Evolutionary conservation across 2,797 vertebrate genomes (phyloP).

Genomic region (Tarsius wallacei): DNA sequence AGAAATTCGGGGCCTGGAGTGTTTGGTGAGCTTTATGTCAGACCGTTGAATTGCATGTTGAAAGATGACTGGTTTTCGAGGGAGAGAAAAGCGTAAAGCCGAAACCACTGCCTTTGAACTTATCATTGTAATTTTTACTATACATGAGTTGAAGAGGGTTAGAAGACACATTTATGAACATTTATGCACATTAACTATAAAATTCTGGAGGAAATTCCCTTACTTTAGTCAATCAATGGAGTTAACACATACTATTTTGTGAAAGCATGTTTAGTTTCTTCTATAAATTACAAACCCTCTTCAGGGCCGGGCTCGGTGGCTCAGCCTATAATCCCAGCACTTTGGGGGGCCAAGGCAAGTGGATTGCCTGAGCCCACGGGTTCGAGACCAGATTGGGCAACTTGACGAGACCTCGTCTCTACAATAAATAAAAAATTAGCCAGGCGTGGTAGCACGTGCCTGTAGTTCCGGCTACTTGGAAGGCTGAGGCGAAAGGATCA

Average conservation of each 20-base stretch:
- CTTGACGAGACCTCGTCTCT: no score
- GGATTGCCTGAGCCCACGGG: no score
- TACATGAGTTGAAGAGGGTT: not conserved
- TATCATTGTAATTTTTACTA: not conserved
- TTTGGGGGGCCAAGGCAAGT: no score
- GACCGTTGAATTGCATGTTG: not conserved
- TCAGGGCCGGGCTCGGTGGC: not conserved
- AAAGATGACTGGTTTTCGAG: conserved; percentile 17
- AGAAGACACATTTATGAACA: not conserved
- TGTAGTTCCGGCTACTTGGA: not conserved
- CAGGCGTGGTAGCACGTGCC: not conserved
- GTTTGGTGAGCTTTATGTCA: not conserved
- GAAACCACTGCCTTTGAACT: conserved; percentile 6
- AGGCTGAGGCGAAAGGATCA: not conserved
- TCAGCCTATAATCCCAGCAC: no score
- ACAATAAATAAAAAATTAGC: not conserved
- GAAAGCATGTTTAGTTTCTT: conserved; percentile 5
- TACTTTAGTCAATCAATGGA: not conserved
- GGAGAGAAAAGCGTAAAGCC: not conserved
- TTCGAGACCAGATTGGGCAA: no score
- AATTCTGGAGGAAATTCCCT: conserved; percentile 15
- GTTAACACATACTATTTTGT: not conserved
- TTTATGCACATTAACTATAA: not conserved
- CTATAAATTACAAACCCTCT: not conserved
- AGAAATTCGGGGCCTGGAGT: not conserved